Evolutionary conservation across 2,113 vertebrate species (phyloP), one percentile per base, ranked within the genome.

Genomic region (Misgurnus mizolepis): DNA sequence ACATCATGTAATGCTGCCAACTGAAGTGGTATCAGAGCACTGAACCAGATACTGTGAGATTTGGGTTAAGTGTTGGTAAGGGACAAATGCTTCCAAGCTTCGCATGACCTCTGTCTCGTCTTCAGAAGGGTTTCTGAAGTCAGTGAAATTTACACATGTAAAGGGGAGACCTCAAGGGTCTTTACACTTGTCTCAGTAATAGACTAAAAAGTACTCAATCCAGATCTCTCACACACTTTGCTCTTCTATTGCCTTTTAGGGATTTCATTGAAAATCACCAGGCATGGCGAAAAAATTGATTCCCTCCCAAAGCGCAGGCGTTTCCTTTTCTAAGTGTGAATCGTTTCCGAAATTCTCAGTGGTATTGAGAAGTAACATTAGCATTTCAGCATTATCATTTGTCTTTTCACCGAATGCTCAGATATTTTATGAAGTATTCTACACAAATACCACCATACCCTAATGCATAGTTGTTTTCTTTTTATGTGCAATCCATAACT

Each of bases 271-370:
- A 58, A 80, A 79, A 82, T 78, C 47, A 49, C 61, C 49, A 49
- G 78, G 56, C 64, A 72, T 77, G 68, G 43, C 27, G 53, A 69
- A 77, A 62, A 81, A 82, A 84, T 67, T 80, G 62, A 84, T 77
- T 82, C 56, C 47, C 47, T 74, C 45, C 40, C 68, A 60, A 18
- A 72, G 22, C 76, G 67, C 27, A 40, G n/a, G 39, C 39, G 40
- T 49, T 56, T 56, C 60, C 18, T 80, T 67, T 43, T 67, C 47
- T 58, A 75, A 64, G 58, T 45, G 45, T 41, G 7, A 67, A 75
- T 49, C 62, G 14, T 58, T 67, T 47, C 53, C 18, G 45, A 72
- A 41, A 66, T 27, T 34, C 18, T 70, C 67, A 7, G 67, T 49
- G 41, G 22, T 64, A 55, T 17, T 12, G 49, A 65, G 58, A 17